Evolutionary conservation across 2,113 vertebrate species (phyloP).

Genomic region (Caranx ignobilis): DNA sequence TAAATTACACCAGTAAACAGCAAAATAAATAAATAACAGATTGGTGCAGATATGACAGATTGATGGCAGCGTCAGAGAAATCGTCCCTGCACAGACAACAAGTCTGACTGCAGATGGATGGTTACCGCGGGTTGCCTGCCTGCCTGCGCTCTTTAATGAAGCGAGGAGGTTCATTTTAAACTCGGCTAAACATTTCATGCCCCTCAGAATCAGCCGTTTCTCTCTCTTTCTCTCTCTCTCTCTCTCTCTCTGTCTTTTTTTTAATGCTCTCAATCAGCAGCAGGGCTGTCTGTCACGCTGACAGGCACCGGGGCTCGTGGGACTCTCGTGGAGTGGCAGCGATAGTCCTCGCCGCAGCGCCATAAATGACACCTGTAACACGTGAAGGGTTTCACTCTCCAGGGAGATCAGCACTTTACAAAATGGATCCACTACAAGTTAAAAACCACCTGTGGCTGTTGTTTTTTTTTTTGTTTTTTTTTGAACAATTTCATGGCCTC

Average conservation of each 20-base stretch:
- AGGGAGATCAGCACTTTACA: conserved; percentile 19
- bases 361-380: conserved; percentile 54
- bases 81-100: conserved; percentile 23
- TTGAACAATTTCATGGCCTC: conserved; percentile 4
- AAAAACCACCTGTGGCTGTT: neutral
- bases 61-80: conserved; percentile 39
- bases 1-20: neutral
- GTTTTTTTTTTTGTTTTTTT: neutral
- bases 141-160: conserved; percentile 48
- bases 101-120: conserved; percentile 39
- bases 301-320: conserved; percentile 48
- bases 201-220: conserved; percentile 27
- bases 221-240: too few relatives aligned
- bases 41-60: conserved; percentile 33
- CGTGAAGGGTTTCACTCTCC: conserved; percentile 23
- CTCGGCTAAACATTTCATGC: conserved; percentile 37
- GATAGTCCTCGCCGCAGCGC: conserved; percentile 35
- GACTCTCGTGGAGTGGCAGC: conserved; percentile 28
- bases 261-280: conserved; percentile 49
- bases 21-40: conserved; percentile 22
- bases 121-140: conserved; percentile 14
- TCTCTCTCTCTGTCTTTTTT: too few relatives aligned
- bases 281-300: conserved; percentile 57
- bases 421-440: conserved; percentile 3
- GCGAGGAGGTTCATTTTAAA: conserved; percentile 45